Conservation (phyloP, 2,797 vertebrate genomes). For the Spheniscus humboldti region DNA sequence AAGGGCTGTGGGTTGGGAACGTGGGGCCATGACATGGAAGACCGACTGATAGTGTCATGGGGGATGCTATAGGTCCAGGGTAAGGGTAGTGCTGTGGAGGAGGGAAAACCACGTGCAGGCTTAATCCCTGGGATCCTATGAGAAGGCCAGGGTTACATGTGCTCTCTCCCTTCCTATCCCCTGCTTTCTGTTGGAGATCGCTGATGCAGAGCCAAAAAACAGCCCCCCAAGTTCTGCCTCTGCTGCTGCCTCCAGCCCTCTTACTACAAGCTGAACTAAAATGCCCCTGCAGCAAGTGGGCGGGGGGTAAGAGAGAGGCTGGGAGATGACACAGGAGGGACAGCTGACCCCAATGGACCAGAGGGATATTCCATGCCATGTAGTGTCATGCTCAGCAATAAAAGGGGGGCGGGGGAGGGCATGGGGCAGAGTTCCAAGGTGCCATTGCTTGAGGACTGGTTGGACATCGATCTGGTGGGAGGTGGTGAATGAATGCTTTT, state of each 20-base stretch:
- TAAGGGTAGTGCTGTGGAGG: not conserved
- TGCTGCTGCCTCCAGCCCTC: not conserved
- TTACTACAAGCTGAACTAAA: not conserved
- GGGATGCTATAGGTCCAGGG: not conserved
- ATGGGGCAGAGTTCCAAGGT: not conserved
- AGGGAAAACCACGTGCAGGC: not conserved
- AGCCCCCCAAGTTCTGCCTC: not conserved
- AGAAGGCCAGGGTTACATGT: not conserved
- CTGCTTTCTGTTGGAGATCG: not conserved
- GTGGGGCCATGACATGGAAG: not conserved
- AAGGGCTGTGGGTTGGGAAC: not conserved
- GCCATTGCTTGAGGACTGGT: not conserved
- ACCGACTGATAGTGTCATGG: rapidly evolving
- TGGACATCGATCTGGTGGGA: not conserved
- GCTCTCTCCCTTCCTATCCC: not conserved
- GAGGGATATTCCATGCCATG: not conserved
- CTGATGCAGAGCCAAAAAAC: not conserved
- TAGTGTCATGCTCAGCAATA: not conserved
- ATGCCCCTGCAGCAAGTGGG: not conserved
- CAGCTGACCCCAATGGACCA: not conserved
- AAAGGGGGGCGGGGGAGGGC: not conserved
- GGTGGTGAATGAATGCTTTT: not conserved
- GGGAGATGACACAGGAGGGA: not conserved
- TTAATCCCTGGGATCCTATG: not conserved
- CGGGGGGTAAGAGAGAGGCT: not conserved